Conservation (phyloP, 1,140 invertebrate species). For the Camponotus floridanus region DNA sequence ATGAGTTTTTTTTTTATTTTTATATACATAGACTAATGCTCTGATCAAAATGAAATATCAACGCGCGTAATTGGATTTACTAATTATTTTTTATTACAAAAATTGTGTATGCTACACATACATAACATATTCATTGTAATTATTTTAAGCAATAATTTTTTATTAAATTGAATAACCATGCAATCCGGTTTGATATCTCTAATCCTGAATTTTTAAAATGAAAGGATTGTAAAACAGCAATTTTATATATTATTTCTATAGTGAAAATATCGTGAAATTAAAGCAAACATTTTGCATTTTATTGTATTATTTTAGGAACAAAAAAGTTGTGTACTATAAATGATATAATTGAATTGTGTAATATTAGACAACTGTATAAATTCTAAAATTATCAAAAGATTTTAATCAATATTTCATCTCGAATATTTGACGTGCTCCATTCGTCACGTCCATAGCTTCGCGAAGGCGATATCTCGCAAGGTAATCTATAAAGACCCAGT, state of each 20-base stretch:
- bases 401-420: background rate
- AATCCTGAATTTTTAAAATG: background rate
- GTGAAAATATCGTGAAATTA: slow-evolving; percentile 24
- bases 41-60: slow-evolving; percentile 39
- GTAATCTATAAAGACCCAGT: slow-evolving; percentile 59
- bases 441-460: background rate
- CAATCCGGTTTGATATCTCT: slow-evolving; percentile 20
- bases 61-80: slow-evolving; percentile 10
- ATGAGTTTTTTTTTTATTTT: slow-evolving; percentile 16
- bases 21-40: slow-evolving; percentile 14
- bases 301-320: background rate
- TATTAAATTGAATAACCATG: slow-evolving; percentile 24
- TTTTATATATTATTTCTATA: background rate
- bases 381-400: background rate
- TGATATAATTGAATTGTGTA: background rate
- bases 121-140: slow-evolving; percentile 2
- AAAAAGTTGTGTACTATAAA: background rate
- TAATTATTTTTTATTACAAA: slow-evolving; percentile 30
- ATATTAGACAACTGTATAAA: background rate
- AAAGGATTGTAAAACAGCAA: background rate
- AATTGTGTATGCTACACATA: background rate
- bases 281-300: background rate
- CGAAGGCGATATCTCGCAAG: background rate
- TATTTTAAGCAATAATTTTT: slow-evolving; percentile 43
- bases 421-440: background rate